phyloP scores from a whole-genome alignment of 2,888 invertebrate genomes.

The Chironomus riparius region DNA sequence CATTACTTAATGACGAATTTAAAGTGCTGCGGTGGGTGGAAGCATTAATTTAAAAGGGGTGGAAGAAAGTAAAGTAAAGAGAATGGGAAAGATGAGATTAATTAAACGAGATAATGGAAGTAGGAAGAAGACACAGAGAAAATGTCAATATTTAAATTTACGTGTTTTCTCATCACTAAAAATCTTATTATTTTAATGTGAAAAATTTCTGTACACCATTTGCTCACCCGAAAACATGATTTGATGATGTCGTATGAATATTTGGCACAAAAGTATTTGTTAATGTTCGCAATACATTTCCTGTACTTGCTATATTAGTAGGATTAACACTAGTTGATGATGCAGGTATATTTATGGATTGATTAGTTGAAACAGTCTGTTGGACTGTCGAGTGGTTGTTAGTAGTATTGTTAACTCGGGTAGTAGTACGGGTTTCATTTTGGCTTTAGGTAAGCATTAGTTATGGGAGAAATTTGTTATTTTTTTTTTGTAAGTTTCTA shows the following conservation, averaged over 20 bases:
- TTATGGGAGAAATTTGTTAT: not conserved
- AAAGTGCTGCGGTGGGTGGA: not conserved
- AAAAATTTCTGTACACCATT: not conserved
- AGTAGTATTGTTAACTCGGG: conserved; percentile 13
- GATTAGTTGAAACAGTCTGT: conserved; percentile 22
- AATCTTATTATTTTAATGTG: not conserved
- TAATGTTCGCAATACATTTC: conserved; percentile 40
- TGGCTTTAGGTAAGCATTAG: conserved; percentile 1
- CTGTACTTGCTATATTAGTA: conserved; percentile 30
- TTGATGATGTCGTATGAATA: conserved; percentile 33
- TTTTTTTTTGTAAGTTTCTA: conserved; percentile 2
- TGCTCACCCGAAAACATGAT: conserved; percentile 28
- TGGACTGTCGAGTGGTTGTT: conserved; percentile 28
- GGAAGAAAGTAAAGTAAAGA: no score
- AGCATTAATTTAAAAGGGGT: not conserved
- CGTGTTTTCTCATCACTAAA: not conserved
- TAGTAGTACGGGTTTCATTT: conserved; percentile 15
- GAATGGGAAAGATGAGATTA: no score
- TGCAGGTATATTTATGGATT: conserved; percentile 1
- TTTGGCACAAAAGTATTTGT: conserved; percentile 43
- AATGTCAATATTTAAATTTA: no score
- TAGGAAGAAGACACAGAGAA: no score
- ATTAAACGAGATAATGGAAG: no score
- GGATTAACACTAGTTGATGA: conserved; percentile 29
- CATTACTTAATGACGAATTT: conserved; percentile 21